Evolutionary conservation across 2,888 invertebrate genomes (phyloP).

Genomic region (Capitulum mitella): DNA sequence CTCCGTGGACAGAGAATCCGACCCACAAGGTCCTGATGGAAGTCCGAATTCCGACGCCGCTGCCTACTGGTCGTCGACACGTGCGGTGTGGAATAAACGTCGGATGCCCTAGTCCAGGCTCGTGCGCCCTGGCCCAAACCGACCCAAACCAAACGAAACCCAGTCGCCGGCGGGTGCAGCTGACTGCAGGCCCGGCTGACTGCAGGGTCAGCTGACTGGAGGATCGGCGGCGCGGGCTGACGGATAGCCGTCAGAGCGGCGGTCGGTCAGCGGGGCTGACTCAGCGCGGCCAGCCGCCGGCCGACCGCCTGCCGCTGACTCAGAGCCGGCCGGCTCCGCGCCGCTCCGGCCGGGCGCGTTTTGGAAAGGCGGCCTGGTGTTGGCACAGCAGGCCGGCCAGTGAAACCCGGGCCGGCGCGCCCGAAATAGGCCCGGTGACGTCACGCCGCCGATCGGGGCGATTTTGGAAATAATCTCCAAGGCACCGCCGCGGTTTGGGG

Average conservation of each 20-base stretch:
- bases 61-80: too few relatives aligned
- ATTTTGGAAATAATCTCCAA: slow-evolving; percentile 2
- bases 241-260: background rate
- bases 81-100: too few relatives aligned
- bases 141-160: too few relatives aligned
- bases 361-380: background rate
- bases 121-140: too few relatives aligned
- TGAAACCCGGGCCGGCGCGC: background rate
- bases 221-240: background rate
- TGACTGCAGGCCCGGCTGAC: too few relatives aligned
- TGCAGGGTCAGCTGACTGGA: too few relatives aligned
- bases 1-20: too few relatives aligned
- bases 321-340: background rate
- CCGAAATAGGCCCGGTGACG: background rate
- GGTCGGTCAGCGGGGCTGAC: background rate
- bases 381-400: background rate
- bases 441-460: background rate
- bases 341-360: background rate
- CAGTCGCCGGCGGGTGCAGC: too few relatives aligned
- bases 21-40: too few relatives aligned
- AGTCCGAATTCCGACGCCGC: too few relatives aligned
- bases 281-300: background rate
- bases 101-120: too few relatives aligned
- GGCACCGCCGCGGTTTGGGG: background rate
- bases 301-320: background rate